phyloP scores from a whole-genome alignment of 2,113 vertebrate genomes.

The Catharus minimus region DNA sequence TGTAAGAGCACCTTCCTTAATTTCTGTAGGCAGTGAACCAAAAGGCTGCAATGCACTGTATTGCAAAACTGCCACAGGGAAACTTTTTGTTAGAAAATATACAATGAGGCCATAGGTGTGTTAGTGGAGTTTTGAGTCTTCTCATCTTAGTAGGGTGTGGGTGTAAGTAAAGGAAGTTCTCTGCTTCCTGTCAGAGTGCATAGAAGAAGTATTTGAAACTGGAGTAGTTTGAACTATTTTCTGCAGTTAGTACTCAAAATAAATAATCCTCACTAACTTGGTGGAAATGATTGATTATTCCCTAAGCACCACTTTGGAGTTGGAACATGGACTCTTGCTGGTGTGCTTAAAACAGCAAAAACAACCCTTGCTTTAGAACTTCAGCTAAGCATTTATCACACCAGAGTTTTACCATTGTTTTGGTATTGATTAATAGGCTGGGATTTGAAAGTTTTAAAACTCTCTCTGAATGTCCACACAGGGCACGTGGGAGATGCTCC shows the following conservation, averaged over 20 bases:
- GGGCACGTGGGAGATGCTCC: background rate
- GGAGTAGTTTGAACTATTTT: background rate
- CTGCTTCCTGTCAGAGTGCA: background rate
- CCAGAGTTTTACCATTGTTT: background rate
- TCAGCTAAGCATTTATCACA: slow-evolving; percentile 43
- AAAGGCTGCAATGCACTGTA: background rate
- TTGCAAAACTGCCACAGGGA: background rate
- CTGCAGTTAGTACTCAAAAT: background rate
- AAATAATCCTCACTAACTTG: slow-evolving; percentile 35
- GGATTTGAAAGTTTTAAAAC: slow-evolving; percentile 20
- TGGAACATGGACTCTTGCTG: background rate
- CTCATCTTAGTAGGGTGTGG: background rate
- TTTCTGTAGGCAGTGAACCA: background rate
- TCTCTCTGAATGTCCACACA: background rate
- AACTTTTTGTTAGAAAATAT: background rate
- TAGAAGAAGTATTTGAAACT: background rate
- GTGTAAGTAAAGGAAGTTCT: background rate
- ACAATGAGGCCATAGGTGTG: background rate
- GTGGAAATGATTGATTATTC: slow-evolving; percentile 31
- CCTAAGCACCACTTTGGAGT: background rate
- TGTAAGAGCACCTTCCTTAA: background rate
- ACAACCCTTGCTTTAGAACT: slow-evolving; percentile 6
- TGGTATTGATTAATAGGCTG: slow-evolving; percentile 5
- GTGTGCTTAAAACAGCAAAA: slow-evolving; percentile 7
- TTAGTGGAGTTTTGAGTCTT: background rate